These are phyloP conservation scores for Tipula unca DNA, from an alignment of 2,888 invertebrate genomes.

Conservation along the genomic window DNA sequence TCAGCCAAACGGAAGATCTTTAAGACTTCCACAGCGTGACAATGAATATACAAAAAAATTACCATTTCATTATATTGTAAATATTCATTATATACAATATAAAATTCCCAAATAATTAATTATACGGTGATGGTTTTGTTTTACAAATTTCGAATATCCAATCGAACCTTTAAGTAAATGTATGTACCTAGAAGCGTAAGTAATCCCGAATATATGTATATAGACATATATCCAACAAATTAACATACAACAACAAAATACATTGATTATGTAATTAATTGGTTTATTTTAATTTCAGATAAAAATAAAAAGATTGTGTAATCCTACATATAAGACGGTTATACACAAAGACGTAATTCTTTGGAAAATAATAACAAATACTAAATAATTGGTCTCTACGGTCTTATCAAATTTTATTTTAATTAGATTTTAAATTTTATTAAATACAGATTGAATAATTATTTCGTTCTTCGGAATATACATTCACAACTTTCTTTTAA, in stretches of 20 bases:
- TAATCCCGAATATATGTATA: neutral
- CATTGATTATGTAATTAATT: neutral
- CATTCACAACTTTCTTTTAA: neutral
- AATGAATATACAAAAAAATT: too few species aligned
- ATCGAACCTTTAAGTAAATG: neutral
- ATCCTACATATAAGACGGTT: neutral
- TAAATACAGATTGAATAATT: neutral
- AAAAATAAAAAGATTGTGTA: neutral
- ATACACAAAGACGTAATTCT: neutral
- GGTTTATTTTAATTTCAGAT: neutral
- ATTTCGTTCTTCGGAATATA: neutral
- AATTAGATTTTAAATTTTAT: conserved; percentile 14
- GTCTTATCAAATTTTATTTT: neutral
- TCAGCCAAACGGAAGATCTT: too few species aligned
- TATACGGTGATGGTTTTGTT: neutral
- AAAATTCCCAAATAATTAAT: neutral
- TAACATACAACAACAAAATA: neutral
- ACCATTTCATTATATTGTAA: too few species aligned
- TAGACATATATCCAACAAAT: neutral
- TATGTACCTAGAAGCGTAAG: too few species aligned
- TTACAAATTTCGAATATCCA: neutral
- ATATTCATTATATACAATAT: too few species aligned
- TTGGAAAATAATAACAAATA: neutral
- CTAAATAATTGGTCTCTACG: neutral
- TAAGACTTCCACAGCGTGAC: too few species aligned